Percentiles rank a stretch among this genome's conserved stretches.
Conservation (phyloP, 2,888 invertebrate genomes). For the Diarsia brunnea region DNA sequence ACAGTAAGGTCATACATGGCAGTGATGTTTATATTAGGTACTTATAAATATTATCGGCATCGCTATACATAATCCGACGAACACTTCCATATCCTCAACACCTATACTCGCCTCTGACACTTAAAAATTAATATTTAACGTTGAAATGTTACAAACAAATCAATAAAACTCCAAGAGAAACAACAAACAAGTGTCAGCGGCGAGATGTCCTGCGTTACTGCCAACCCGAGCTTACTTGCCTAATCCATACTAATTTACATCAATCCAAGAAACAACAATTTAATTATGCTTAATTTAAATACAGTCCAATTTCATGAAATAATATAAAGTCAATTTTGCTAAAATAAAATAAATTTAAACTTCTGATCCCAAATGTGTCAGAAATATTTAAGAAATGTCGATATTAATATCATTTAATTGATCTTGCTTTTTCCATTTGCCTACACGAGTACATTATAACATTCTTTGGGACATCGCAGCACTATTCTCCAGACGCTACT, state of each 20-base stretch:
- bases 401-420: slow-evolving; percentile 69
- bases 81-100: slow-evolving; percentile 72
- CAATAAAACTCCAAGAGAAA: slow-evolving; percentile 80
- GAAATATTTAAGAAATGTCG: slow-evolving; percentile 62
- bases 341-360: slow-evolving; percentile 70
- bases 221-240: slow-evolving; percentile 80
- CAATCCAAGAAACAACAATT: slow-evolving; percentile 80
- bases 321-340: slow-evolving; percentile 65
- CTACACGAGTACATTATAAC: slow-evolving; percentile 81
- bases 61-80: slow-evolving; percentile 81
- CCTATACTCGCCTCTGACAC: slow-evolving; percentile 72
- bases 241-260: slow-evolving; percentile 78
- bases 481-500: slow-evolving; percentile 87
- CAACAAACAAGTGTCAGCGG: slow-evolving; percentile 82
- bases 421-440: slow-evolving; percentile 74
- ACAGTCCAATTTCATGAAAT: slow-evolving; percentile 75
- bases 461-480: slow-evolving; percentile 89
- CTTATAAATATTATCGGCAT: slow-evolving; percentile 84
- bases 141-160: slow-evolving; percentile 84
- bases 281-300: slow-evolving; percentile 75
- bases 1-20: slow-evolving; percentile 91
- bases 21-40: slow-evolving; percentile 87
- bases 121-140: slow-evolving; percentile 81
- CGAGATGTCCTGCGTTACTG: slow-evolving; percentile 74
- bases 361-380: slow-evolving; percentile 76